Percentiles rank a stretch among this genome's conserved stretches.
These are phyloP conservation scores for Hypanus sabinus DNA, from an alignment of 2,113 vertebrate genomes.

Conservation along the genomic window DNA sequence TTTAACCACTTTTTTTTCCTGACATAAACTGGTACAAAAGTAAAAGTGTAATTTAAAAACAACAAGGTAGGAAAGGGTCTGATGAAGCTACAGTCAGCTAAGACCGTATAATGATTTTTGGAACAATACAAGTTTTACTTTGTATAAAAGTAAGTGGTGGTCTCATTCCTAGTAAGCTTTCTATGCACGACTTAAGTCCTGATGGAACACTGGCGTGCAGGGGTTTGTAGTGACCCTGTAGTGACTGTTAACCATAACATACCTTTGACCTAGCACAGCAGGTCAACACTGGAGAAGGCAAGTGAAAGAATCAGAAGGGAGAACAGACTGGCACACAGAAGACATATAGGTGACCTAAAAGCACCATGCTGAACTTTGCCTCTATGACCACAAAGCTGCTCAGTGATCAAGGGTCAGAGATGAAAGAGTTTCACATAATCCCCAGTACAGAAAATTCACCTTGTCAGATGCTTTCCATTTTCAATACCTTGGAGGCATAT, in stretches of 20 bases:
- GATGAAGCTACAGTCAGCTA: background rate
- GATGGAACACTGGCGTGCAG: background rate
- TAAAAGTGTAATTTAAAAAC: conserved; percentile 1
- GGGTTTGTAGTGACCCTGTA: background rate
- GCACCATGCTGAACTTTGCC: background rate
- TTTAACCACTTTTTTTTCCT: background rate
- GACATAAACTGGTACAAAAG: background rate
- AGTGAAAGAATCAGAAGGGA: background rate
- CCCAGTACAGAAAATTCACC: background rate
- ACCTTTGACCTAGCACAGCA: conserved; percentile 24
- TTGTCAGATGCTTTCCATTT: background rate
- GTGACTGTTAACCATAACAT: background rate
- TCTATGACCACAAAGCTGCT: background rate
- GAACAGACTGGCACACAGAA: background rate
- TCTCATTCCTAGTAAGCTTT: background rate
- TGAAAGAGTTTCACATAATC: background rate
- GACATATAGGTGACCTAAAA: background rate
- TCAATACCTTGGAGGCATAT: conserved; percentile 30
- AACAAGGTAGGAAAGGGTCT: background rate
- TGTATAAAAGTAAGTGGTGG: background rate
- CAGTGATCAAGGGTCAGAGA: background rate
- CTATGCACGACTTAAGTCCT: background rate
- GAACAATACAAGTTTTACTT: background rate
- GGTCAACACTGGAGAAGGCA: background rate
- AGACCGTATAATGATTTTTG: conserved; percentile 7